These are phyloP conservation scores for Nemopilema nomurai DNA, from an alignment of 30 jellyfish, hydroid and myxozoan genomes.

Conservation along the genomic window DNA sequence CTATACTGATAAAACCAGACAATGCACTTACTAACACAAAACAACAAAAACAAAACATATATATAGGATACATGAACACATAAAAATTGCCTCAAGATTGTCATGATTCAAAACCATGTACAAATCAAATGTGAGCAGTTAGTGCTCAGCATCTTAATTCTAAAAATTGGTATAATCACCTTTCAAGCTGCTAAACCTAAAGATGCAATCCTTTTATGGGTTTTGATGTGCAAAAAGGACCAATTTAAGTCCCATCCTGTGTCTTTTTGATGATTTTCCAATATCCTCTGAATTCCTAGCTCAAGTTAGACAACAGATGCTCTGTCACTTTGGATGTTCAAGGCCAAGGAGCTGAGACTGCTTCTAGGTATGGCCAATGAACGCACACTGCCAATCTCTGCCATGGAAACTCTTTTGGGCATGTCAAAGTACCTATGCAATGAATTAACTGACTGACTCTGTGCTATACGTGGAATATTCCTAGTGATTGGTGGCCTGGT, in stretches of 20 bases:
- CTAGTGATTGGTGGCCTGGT: slow-evolving; percentile 55
- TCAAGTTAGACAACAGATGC: slow-evolving; percentile 59
- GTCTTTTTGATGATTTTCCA: neutral
- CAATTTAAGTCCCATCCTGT: neutral
- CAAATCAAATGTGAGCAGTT: slow-evolving; percentile 9
- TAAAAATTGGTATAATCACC: neutral
- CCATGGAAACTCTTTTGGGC: slow-evolving; percentile 87
- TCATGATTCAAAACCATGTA: slow-evolving; percentile 47
- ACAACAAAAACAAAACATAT: neutral
- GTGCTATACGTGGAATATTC: slow-evolving; percentile 70
- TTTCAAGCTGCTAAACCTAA: neutral
- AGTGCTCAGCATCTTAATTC: neutral
- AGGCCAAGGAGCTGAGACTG: slow-evolving; percentile 14
- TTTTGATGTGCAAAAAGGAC: neutral
- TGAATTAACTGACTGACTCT: slow-evolving; percentile 76
- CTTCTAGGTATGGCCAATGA: slow-evolving; percentile 82
- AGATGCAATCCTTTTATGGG: neutral
- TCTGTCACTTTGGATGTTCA: slow-evolving; percentile 34
- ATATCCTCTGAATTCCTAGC: neutral
- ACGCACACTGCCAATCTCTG: slow-evolving; percentile 90
- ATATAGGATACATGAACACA: neutral
- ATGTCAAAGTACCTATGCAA: slow-evolving; percentile 74
- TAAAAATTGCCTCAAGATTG: slow-evolving; percentile 3
- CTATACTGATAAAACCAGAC: too few relatives aligned
- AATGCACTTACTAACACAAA: neutral